Percentiles rank a stretch among this genome's conserved stretches.
Evolutionary conservation across 1,140 invertebrate species (phyloP).

Genomic region (Psilanteris sp.): DNA sequence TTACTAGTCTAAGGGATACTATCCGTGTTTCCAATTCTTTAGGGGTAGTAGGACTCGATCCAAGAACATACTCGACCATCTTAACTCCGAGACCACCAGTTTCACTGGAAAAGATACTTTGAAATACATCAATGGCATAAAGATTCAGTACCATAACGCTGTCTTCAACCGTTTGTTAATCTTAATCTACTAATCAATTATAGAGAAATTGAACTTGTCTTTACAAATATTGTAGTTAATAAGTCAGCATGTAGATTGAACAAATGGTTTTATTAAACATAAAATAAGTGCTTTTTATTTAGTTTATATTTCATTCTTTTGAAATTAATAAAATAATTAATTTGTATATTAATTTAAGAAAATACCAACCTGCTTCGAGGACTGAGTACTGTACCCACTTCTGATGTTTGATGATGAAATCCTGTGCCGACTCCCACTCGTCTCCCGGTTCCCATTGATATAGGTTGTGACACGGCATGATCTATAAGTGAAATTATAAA

Average conservation of each 20-base stretch:
- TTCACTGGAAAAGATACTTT: slow-evolving; percentile 76
- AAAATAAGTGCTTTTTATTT: no score
- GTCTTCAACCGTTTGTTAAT: slow-evolving; percentile 5
- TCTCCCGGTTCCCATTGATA: slow-evolving; percentile 85
- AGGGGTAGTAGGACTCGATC: slow-evolving; percentile 92
- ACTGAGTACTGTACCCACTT: slow-evolving; percentile 78
- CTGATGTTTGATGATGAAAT: slow-evolving; percentile 78
- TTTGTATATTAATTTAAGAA: no score
- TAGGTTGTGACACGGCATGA: slow-evolving; percentile 87
- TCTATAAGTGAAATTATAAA: slow-evolving; percentile 80
- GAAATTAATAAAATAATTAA: not conserved
- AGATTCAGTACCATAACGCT: slow-evolving; percentile 6
- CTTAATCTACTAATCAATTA: slow-evolving; percentile 2
- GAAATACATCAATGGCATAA: slow-evolving; percentile 54
- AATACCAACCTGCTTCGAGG: slow-evolving; percentile 77
- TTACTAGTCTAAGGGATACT: slow-evolving; percentile 85
- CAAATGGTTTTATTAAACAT: no score
- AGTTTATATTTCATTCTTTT: no score
- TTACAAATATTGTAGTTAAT: no score
- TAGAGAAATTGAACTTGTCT: no score
- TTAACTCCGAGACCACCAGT: slow-evolving; percentile 94
- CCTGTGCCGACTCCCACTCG: slow-evolving; percentile 80
- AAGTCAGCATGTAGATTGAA: no score
- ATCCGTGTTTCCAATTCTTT: slow-evolving; percentile 86
- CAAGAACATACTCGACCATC: slow-evolving; percentile 98